Conservation (phyloP, 2,888 invertebrate species). For the Ichneumon xanthorius region DNA sequence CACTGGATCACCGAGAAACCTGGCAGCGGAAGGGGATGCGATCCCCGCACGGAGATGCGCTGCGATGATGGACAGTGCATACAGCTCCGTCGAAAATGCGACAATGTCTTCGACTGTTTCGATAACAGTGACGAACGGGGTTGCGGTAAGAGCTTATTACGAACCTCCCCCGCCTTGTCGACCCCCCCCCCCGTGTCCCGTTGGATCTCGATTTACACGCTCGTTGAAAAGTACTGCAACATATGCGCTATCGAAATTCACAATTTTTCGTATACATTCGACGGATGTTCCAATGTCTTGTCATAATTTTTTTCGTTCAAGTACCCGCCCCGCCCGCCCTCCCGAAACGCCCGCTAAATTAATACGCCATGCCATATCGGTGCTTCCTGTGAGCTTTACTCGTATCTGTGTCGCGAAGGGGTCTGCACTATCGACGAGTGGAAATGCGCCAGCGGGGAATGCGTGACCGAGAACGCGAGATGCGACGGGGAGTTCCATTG, state of each 20-base stretch:
- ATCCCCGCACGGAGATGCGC: conserved; percentile 84
- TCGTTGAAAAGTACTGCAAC: background rate
- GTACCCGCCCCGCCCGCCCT: background rate
- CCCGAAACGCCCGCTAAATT: conserved; percentile 32
- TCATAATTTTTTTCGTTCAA: background rate
- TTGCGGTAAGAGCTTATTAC: conserved; percentile 85
- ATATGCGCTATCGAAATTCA: background rate
- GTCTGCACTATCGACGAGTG: conserved; percentile 80
- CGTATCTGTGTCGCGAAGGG: conserved; percentile 74
- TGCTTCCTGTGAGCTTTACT: conserved; percentile 76
- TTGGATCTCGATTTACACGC: conserved; percentile 2
- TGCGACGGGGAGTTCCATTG: conserved; percentile 87
- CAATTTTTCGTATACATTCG: background rate
- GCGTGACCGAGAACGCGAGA: conserved; percentile 86
- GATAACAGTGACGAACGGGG: conserved; percentile 88
- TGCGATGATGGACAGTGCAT: conserved; percentile 88
- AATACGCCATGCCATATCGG: conserved; percentile 39
- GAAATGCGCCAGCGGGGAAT: conserved; percentile 87
- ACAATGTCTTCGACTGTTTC: conserved; percentile 87
- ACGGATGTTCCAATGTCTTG: background rate
- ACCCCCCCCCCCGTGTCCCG: background rate
- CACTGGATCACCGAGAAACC: conserved; percentile 67
- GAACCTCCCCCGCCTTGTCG: background rate
- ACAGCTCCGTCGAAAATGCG: conserved; percentile 87
- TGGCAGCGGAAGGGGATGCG: conserved; percentile 71